phyloP scores from a whole-genome alignment of 2,113 vertebrate species.

The Poeciliopsis prolifica region DNA sequence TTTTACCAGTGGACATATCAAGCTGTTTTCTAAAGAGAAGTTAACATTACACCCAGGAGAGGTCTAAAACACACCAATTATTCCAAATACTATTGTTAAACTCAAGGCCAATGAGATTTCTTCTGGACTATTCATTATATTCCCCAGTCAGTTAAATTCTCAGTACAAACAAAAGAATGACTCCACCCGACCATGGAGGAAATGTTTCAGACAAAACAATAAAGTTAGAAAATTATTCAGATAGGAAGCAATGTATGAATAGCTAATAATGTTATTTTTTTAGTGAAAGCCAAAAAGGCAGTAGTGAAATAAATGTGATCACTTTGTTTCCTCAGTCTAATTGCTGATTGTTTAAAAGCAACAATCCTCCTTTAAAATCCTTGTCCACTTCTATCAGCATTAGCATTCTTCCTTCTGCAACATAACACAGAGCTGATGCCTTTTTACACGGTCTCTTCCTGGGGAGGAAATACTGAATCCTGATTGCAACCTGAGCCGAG shows the following conservation, averaged over 20 bases:
- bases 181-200: too few relatives aligned
- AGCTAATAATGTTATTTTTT: background rate
- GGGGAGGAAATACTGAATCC: too few relatives aligned
- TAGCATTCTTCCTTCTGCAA: too few relatives aligned
- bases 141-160: slow-evolving; percentile 4
- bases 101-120: background rate
- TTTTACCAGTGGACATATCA: slow-evolving; percentile 34
- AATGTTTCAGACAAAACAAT: too few relatives aligned
- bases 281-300: background rate
- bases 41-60: slow-evolving; percentile 26
- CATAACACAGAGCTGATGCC: too few relatives aligned
- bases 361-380: background rate
- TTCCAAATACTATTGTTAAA: slow-evolving; percentile 32
- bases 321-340: background rate
- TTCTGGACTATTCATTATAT: slow-evolving; percentile 31
- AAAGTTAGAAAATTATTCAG: too few relatives aligned
- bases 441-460: too few relatives aligned
- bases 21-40: slow-evolving; percentile 23
- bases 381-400: background rate
- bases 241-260: background rate
- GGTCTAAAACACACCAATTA: slow-evolving; percentile 25
- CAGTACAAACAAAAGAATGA: slow-evolving; percentile 11
- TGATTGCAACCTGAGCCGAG: too few relatives aligned
- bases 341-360: too few relatives aligned
- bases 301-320: background rate